Evolutionary conservation across 1,140 invertebrate species (phyloP), one percentile per base, ranked within the genome.

Genomic region (Drosophila pseudoananassae): DNA sequence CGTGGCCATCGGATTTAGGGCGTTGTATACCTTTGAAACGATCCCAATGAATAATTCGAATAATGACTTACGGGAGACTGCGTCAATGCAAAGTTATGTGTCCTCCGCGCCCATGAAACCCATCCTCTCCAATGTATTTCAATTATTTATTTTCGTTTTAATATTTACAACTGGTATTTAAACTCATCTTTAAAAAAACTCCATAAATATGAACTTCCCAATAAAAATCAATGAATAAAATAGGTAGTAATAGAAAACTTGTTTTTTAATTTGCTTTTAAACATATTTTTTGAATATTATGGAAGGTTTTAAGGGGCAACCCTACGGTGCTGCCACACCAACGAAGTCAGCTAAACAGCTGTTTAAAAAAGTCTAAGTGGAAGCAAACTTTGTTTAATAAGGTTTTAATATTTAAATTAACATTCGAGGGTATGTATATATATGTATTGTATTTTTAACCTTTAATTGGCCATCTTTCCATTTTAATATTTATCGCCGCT

Each of bases 1-100:
- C 61, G 98, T 99, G 90, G 97, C 95, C 4, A 97, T 96, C 33
- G 98, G 98, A 47, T 99, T 99, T 92, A 96, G 97, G 87, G 98
- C 97, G 0, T 95, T 95, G 63, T 99, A 98, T 92, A 95, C 96
- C 74, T 99, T 98, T 90, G 92, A 92, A 25, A 25, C 73, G 0
- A 60, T 66, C 4, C 20, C 46, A 4, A 25, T 12, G 0, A 57
- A 84, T 60, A 79, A 46, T 17, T 38, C 65, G 0, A 15, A 33
- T 5, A 2, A 9, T 2, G 63, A 61, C 46, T 15, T 70, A 6
- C 59, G 75, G 73, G 92, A 76, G 90, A 93, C 66, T 49, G 81
- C 83, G 0, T 91, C 90, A 2, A 85, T 85, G 78, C 80, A 91
- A 43, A 90, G 90, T 10, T 91, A 69, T 58, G 66, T 87, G 14